Percentiles rank a stretch among this genome's conserved stretches.
phyloP scores from a whole-genome alignment of 2,113 vertebrate species.

The Cepphus grylle region DNA sequence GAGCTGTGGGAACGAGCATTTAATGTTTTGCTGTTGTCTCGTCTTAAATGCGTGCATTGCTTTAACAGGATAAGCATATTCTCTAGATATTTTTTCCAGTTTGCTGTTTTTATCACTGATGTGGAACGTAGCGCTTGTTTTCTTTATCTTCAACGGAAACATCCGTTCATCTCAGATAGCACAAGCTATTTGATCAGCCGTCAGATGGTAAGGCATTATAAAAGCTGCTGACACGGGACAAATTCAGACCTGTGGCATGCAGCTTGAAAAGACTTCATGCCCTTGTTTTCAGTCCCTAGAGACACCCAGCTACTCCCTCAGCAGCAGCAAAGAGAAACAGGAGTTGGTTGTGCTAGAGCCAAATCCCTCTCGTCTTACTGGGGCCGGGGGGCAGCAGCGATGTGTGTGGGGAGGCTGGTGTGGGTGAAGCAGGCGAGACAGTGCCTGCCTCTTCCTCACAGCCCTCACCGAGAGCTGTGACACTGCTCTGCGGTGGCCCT shows the following conservation, averaged over 20 bases:
- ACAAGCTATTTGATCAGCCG: not conserved
- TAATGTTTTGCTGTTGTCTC: not conserved
- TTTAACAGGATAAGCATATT: not conserved
- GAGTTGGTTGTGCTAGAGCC: not conserved
- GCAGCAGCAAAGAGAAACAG: not conserved
- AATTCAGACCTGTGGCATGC: slow-evolving; percentile 2
- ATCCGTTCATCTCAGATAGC: not conserved
- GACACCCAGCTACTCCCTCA: not conserved
- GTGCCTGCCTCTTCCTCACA: not conserved
- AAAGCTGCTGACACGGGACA: slow-evolving; percentile 9
- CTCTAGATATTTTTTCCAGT: not conserved
- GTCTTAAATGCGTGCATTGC: not conserved
- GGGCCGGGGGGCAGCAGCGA: not conserved
- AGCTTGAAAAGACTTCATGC: not conserved
- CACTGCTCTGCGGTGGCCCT: not conserved
- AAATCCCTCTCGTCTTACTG: not conserved
- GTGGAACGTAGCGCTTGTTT: not conserved
- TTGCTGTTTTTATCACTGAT: slow-evolving; percentile 3
- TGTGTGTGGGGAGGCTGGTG: rapidly evolving
- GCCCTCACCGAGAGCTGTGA: not conserved
- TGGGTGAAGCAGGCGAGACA: not conserved
- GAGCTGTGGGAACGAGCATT: not conserved
- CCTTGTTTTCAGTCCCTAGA: not conserved
- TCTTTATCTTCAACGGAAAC: slow-evolving; percentile 9
- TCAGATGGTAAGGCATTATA: not conserved